Conservation (phyloP, 2,113 vertebrate genomes). For the Parotia lawesii region DNA sequence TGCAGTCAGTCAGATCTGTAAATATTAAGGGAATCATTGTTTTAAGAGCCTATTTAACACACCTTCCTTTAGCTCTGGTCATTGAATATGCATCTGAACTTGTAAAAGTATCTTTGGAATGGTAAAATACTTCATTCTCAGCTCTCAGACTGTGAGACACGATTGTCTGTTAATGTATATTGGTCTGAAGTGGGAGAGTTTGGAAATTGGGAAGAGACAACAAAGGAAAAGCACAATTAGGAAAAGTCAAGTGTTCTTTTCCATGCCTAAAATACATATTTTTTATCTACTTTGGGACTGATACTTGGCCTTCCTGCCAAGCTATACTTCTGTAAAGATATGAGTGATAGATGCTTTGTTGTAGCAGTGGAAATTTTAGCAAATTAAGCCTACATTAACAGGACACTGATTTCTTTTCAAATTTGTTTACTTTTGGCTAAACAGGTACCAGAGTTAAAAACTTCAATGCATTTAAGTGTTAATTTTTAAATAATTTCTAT, state of each 20-base stretch:
- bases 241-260: background rate
- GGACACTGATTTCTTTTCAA: background rate
- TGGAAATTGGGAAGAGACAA: background rate
- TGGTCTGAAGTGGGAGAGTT: background rate
- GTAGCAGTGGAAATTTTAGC: background rate
- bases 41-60: background rate
- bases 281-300: background rate
- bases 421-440: background rate
- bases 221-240: background rate
- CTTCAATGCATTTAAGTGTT: background rate
- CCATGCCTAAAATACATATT: background rate
- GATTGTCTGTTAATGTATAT: background rate
- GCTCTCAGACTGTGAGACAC: background rate
- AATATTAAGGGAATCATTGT: background rate
- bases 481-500: background rate
- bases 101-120: background rate
- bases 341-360: background rate
- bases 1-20: background rate
- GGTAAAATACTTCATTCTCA: background rate
- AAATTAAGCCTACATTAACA: background rate
- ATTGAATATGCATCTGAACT: background rate
- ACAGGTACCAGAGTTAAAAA: background rate
- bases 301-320: background rate
- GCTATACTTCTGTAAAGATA: background rate
- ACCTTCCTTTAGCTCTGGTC: background rate